Base-by-base conservation (phyloP, 1,140 invertebrate genomes). In the Drosophila navojoa region DNA sequence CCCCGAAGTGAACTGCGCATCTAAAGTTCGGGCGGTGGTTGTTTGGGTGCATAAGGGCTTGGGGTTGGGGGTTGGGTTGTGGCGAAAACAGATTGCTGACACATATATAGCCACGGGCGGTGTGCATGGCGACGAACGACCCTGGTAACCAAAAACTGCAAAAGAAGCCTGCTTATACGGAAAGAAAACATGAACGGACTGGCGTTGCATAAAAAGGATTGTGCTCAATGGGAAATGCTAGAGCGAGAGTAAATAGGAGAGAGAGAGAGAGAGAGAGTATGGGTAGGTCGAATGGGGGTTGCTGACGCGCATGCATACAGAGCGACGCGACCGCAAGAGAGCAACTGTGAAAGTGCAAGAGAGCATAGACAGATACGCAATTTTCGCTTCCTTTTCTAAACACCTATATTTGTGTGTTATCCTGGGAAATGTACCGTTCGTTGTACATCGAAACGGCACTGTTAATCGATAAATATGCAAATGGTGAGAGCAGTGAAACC, bases 51-150 rank as follows among this genome's bases (percentile, higher is more conserved):
- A 63, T 53, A 50, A 53, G 63, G 59, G 62, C 15, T 66, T 60
- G 59, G 38, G 68, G 49, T 27, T 19, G 45, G 29, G 38, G 75
- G 64, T 38, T 29, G 27, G 27, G 4, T 3, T 29, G 27, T 1
- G 61, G 73, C 11, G 71, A 55, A 44, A 38, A 45, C 63, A 55
- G 58, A 55, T 70, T 55, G 64, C 79, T 85, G 81, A 77, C 81
- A 85, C 81, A 86, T 79, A 81, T 79, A 81, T 81, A 66, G 71
- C 81, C 44, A 49, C 54, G 62, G 79, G 78, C 79, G 44, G 50
- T 61, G 50, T 62, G 57, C 42, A 16, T 58, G 55, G 22, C 44
- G 62, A 78, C 80, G 76, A 71, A 78, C 80, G 76, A 71, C 80
- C 81, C 80, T 85, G 73, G 81, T 80, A 74, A 84, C 81, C 79